Conservation (phyloP, 2,888 invertebrate species). For the Tiphia femorata region DNA sequence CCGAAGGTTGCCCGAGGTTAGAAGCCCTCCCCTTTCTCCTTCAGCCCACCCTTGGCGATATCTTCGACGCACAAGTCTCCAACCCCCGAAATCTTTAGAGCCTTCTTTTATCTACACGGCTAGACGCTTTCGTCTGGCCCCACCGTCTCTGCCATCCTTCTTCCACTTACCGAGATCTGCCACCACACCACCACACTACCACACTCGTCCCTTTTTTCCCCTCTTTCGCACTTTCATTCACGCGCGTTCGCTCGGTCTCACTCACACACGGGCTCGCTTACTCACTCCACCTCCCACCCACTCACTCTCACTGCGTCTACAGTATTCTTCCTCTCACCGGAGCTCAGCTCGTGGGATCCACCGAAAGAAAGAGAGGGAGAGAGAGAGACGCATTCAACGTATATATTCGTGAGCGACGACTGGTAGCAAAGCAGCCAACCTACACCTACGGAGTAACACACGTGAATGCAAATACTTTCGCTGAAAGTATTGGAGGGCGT, state of each 20-base stretch:
- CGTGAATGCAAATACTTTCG: too few species aligned
- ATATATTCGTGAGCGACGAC: too few species aligned
- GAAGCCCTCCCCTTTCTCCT: conserved; percentile 13
- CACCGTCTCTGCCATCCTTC: too few species aligned
- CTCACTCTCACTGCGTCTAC: too few species aligned
- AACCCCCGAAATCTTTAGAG: conserved; percentile 26
- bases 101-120: conserved; percentile 38
- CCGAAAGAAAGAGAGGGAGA: too few species aligned
- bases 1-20: conserved; percentile 54
- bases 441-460: too few species aligned
- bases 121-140: too few species aligned
- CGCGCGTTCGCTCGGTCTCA: background rate
- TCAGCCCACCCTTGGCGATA: background rate
- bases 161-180: too few species aligned
- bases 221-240: background rate
- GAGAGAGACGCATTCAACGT: too few species aligned
- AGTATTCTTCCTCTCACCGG: too few species aligned
- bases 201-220: background rate
- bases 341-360: too few species aligned
- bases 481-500: background rate
- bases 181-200: background rate
- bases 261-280: background rate
- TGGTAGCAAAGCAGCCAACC: too few species aligned
- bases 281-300: background rate
- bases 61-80: conserved; percentile 1